Percentiles rank a stretch among this genome's conserved stretches.
These are phyloP conservation scores for Ochropleura leucogaster DNA, from an alignment of 2,888 invertebrate species.

Conservation along the genomic window DNA sequence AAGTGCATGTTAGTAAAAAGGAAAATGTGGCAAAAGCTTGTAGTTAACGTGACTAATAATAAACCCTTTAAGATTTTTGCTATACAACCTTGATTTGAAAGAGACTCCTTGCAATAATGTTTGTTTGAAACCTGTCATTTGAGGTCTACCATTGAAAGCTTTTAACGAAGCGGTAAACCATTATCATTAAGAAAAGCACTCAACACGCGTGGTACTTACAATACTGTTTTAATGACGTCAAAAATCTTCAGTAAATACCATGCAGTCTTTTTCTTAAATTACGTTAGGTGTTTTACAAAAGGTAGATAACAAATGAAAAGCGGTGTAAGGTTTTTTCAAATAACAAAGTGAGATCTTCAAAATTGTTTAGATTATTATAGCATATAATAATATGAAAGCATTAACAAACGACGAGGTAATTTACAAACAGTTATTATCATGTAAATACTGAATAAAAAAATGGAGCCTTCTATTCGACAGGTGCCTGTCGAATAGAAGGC, in stretches of 20 bases:
- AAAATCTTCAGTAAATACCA: background rate
- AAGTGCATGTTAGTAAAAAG: background rate
- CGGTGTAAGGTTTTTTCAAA: background rate
- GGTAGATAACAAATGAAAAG: background rate
- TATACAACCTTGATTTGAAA: background rate
- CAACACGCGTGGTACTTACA: constrained; percentile 16
- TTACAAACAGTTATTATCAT: background rate
- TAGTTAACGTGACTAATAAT: background rate
- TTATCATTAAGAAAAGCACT: constrained; percentile 45
- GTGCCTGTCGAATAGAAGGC: too few relatives aligned
- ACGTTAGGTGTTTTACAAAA: background rate
- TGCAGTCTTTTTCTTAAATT: constrained; percentile 7
- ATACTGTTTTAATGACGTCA: background rate
- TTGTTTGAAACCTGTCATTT: background rate
- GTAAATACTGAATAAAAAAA: background rate
- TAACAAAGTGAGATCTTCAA: background rate
- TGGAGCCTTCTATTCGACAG: too few relatives aligned
- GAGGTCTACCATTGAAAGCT: constrained; percentile 30
- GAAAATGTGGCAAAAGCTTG: background rate
- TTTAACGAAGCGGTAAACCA: constrained; percentile 23
- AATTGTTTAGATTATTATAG: too few relatives aligned
- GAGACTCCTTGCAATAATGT: constrained; percentile 6
- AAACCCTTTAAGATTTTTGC: background rate
- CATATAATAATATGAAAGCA: background rate
- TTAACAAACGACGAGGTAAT: background rate